These are phyloP conservation scores for Sitobion miscanthi DNA, from an alignment of 1,140 invertebrate genomes.

Conservation along the genomic window DNA sequence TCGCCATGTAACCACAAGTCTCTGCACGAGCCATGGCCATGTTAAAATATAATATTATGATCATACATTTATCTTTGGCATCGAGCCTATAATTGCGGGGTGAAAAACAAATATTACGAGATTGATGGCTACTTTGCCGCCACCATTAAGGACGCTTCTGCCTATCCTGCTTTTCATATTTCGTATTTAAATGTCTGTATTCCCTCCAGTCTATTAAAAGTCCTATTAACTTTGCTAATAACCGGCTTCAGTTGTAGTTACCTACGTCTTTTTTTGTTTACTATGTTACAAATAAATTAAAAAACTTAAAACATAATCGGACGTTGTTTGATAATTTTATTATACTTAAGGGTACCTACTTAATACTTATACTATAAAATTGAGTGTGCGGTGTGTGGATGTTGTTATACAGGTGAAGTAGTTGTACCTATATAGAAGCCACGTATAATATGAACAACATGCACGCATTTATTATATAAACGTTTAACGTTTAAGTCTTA, in stretches of 20 bases:
- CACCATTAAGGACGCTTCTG: no score
- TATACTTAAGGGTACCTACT: not conserved
- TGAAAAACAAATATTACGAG: not conserved
- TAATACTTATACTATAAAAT: not conserved
- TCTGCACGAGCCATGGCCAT: not conserved
- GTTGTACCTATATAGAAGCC: not conserved
- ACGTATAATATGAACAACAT: not conserved
- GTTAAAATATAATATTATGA: no score
- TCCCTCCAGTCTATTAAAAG: not conserved
- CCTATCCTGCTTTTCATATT: not conserved
- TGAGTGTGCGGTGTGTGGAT: not conserved
- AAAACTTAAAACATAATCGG: not conserved
- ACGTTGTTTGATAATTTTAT: not conserved
- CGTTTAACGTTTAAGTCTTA: not conserved
- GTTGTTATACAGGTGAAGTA: not conserved
- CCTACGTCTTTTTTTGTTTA: not conserved
- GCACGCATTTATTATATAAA: not conserved
- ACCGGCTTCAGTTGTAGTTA: not conserved
- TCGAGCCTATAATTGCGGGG: not conserved
- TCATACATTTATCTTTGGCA: not conserved
- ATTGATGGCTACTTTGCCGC: not conserved
- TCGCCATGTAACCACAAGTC: not conserved
- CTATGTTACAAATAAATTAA: not conserved
- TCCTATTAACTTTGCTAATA: not conserved
- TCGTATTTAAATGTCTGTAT: not conserved